Evolutionary conservation across 2,797 vertebrate species (phyloP).

Genomic region (Aeoliscus strigatus): DNA sequence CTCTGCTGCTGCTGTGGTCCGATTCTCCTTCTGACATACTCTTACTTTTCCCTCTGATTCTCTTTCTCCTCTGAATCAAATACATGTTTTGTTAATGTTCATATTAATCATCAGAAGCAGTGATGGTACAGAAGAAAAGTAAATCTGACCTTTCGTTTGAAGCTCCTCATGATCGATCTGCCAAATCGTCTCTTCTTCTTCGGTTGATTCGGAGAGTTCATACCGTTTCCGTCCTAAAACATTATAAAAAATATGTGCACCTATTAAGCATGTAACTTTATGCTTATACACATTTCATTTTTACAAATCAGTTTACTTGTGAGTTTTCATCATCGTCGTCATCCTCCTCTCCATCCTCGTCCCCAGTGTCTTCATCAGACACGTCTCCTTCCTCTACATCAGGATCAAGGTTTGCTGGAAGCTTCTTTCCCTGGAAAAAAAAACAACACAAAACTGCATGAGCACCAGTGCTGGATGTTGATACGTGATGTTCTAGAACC

Average conservation of each 20-base stretch:
- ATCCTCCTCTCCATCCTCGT: constrained; percentile 88
- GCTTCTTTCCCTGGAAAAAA: constrained; percentile 86
- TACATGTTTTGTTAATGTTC: neutral
- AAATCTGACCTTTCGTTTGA: constrained; percentile 83
- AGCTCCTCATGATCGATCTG: constrained; percentile 80
- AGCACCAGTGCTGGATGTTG: too few species aligned
- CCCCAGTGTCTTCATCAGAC: constrained; percentile 91
- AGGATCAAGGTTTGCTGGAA: constrained; percentile 85
- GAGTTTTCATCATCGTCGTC: constrained; percentile 71
- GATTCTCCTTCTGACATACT: constrained; percentile 80
- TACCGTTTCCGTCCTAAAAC: constrained; percentile 69
- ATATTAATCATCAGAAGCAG: too few species aligned
- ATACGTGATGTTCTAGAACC: constrained; percentile 1
- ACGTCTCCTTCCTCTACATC: constrained; percentile 92
- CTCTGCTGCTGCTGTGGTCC: constrained; percentile 72
- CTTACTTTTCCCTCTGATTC: constrained; percentile 75
- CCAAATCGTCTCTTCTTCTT: constrained; percentile 71
- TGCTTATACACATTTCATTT: constrained; percentile 16
- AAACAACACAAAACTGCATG: too few species aligned
- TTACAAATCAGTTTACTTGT: constrained; percentile 70
- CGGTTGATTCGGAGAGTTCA: constrained; percentile 63
- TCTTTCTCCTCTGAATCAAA: constrained; percentile 81
- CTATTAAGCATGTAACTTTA: neutral
- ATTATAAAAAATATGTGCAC: neutral
- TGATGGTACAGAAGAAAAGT: neutral